These are phyloP conservation scores for Onchidella celtica DNA, from an alignment of 2,888 invertebrate genomes.

Conservation along the genomic window DNA sequence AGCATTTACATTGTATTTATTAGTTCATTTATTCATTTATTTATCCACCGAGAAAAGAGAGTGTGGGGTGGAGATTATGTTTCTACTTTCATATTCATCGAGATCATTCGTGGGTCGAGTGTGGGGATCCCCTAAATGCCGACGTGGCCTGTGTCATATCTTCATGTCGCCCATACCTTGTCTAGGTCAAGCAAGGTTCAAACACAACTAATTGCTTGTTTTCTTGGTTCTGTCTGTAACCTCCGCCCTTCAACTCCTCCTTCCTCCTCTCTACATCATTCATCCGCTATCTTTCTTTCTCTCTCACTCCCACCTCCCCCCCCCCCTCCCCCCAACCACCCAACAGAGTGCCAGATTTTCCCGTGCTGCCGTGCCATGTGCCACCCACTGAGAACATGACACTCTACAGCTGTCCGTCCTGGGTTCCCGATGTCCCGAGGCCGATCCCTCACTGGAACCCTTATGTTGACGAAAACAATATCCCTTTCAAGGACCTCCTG, in stretches of 20 bases:
- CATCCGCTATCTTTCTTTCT: background rate
- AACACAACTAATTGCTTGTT: background rate
- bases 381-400: constrained; percentile 34
- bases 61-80: too few relatives aligned
- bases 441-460: constrained; percentile 20
- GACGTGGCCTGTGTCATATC: too few relatives aligned
- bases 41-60: too few relatives aligned
- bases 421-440: constrained; percentile 32
- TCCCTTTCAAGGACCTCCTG: constrained; percentile 9
- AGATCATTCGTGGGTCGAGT: too few relatives aligned
- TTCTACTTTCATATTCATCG: too few relatives aligned
- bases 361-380: constrained; percentile 21
- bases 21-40: too few relatives aligned
- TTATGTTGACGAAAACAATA: constrained; percentile 17
- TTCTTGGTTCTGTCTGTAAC: background rate
- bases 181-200: too few relatives aligned
- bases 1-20: too few relatives aligned
- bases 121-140: too few relatives aligned
- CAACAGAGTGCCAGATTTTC: constrained; percentile 12
- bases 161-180: too few relatives aligned
- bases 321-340: background rate
- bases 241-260: background rate
- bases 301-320: background rate
- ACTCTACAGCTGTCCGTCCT: background rate
- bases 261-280: background rate